Evolutionary conservation across 2,113 vertebrate species (phyloP), one percentile per base, ranked within the genome.

Genomic region (Ictalurus punctatus): DNA sequence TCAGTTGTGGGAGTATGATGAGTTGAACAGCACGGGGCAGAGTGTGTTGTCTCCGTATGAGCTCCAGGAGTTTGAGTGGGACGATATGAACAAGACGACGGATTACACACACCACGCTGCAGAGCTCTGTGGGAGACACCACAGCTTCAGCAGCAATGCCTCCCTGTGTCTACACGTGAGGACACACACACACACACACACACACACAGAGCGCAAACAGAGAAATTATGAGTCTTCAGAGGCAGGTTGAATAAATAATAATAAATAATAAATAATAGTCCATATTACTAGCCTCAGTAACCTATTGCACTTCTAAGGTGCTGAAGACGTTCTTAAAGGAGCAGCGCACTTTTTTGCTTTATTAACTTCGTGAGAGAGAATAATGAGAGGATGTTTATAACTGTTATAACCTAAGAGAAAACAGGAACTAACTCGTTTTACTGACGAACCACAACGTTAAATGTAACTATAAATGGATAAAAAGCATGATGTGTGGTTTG

Each of bases 1-100:
- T 27, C 56, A 99, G 98, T 84, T 99, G 48, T 95, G 97, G 2
- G 98, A 99, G 92, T 96, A 96, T 4, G 94, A 95, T 2, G 95
- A 97, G 0, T 67, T 92, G 0, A 94, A 96, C 37, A 80, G 96
- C 86, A 92, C 89, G 0, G 95, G 73, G 0, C 86, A 93, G 34
- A 89, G 79, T 0, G 94, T 95, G 16, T 96, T 97, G 54, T 95
- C 96, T 0, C 91, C 96, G 0, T 98, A 98, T 0, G 88, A 95
- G 63, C 94, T 99, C 79, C 91, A 95, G 0, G 8, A 93, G 27
- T 97, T 98, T 87, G 94, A 59, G 71, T 98, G 97, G 97, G 93
- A 93, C 17, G 93, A 89, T 27, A 13, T 97, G 58, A 94, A 92
- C 0, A 6, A 0, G 48, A 95, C 91, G 0, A 0, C 96, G 81